Conservation (phyloP, 1,140 invertebrate species). For the Pseudoatta argentina region DNA sequence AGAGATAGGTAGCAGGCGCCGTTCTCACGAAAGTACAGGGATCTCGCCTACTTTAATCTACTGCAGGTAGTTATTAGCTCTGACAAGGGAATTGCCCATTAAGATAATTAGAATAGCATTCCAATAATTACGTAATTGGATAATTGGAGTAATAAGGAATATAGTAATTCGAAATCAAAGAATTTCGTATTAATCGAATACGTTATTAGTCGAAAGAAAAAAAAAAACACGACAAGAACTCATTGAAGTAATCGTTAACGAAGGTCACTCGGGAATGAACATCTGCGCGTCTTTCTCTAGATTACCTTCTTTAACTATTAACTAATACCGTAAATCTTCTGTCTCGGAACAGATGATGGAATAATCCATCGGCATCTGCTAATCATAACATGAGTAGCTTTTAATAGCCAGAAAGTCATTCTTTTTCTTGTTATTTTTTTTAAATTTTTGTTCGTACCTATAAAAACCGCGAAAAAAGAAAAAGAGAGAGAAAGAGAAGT, state of each 20-base stretch:
- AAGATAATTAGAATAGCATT: conserved; percentile 54
- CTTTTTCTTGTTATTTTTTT: neutral
- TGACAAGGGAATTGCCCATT: conserved; percentile 57
- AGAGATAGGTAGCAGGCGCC: conserved; percentile 36
- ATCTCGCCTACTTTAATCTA: conserved; percentile 32
- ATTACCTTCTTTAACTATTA: neutral
- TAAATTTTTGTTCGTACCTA: neutral
- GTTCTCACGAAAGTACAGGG: conserved; percentile 35
- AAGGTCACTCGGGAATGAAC: neutral
- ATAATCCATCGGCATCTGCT: neutral
- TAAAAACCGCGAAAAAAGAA: neutral
- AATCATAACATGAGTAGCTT: neutral
- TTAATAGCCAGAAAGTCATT: neutral
- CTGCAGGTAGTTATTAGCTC: conserved; percentile 70
- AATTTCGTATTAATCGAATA: neutral
- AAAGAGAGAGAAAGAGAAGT: neutral
- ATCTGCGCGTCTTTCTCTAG: neutral
- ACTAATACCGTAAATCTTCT: neutral
- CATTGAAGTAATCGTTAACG: conserved; percentile 5
- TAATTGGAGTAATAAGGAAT: conserved; percentile 17
- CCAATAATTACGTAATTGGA: conserved; percentile 49
- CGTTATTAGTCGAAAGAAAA: neutral
- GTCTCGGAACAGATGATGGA: neutral
- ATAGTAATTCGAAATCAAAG: conserved; percentile 43
- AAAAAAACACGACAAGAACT: neutral